These are phyloP conservation scores for Lacerta viridis DNA, from an alignment of 2,797 vertebrate species.

Conservation along the genomic window DNA sequence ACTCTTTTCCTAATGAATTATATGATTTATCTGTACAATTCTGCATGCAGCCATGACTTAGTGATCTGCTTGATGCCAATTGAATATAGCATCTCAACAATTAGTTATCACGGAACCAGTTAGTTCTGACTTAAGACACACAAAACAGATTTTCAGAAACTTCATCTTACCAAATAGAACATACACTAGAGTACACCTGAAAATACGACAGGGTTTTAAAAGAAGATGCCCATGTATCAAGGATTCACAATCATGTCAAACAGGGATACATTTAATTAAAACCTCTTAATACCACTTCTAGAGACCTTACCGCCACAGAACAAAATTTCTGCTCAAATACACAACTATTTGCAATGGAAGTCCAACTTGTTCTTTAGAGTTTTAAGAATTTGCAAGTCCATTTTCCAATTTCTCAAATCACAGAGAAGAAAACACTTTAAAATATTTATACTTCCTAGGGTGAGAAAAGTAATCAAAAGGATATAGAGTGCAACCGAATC, in stretches of 20 bases:
- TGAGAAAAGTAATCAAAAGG: slow-evolving; percentile 28
- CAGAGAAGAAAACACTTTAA: background rate
- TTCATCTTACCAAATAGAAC: slow-evolving; percentile 4
- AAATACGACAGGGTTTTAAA: slow-evolving; percentile 14
- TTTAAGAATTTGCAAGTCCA: slow-evolving; percentile 22
- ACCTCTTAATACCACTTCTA: background rate
- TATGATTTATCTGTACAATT: slow-evolving; percentile 44
- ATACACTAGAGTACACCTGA: slow-evolving; percentile 10
- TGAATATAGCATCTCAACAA: slow-evolving; percentile 37
- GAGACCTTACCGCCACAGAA: background rate
- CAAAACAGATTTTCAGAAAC: slow-evolving; percentile 6
- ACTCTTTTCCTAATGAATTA: slow-evolving; percentile 52
- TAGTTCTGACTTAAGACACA: slow-evolving; percentile 20
- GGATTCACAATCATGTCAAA: background rate
- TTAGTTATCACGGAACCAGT: slow-evolving; percentile 29
- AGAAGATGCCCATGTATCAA: slow-evolving; percentile 62
- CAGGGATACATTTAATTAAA: background rate
- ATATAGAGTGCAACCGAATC: slow-evolving; percentile 33
- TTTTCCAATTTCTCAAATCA: background rate
- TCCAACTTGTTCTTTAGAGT: background rate
- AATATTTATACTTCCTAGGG: background rate
- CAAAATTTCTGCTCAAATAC: background rate
- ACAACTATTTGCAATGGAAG: background rate
- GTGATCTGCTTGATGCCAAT: slow-evolving; percentile 53
- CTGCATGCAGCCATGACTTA: slow-evolving; percentile 69